Percentiles rank a stretch among this genome's conserved stretches.
phyloP scores from a whole-genome alignment of 35 echinoderm and acorn worm genomes.

The Ophioderma brevispina region DNA sequence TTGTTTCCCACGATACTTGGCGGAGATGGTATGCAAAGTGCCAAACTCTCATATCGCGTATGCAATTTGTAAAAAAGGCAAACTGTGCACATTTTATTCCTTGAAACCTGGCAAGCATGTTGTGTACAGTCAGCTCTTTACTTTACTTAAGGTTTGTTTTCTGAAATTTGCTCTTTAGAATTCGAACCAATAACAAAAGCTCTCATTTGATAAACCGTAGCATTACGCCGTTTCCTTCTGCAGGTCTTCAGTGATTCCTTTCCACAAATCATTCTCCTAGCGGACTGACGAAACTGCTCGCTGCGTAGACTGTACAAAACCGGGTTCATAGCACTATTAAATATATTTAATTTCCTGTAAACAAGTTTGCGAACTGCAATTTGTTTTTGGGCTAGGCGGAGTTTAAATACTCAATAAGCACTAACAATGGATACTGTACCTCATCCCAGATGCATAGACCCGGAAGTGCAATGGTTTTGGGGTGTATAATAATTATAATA shows the following conservation, averaged over 20 bases:
- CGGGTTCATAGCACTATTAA: not conserved
- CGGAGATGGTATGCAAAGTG: too few species aligned
- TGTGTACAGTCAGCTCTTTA: too few species aligned
- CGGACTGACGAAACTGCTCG: not conserved
- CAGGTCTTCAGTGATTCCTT: not conserved
- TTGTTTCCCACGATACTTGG: too few species aligned
- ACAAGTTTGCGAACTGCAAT: not conserved
- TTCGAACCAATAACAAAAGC: not conserved
- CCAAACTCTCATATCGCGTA: too few species aligned
- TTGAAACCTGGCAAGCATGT: too few species aligned
- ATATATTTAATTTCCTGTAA: not conserved
- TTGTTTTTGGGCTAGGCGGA: not conserved
- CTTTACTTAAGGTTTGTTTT: too few species aligned
- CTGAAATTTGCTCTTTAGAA: too few species aligned
- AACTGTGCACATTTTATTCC: too few species aligned
- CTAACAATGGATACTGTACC: not conserved
- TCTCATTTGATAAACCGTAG: not conserved
- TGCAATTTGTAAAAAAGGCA: too few species aligned
- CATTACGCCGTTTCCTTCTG: not conserved
- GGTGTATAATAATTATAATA: too few species aligned
- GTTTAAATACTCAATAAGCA: not conserved
- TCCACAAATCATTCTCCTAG: not conserved
- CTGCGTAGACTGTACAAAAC: not conserved
- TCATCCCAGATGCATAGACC: not conserved
- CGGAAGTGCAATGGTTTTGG: too few species aligned